Evolutionary conservation across 2,888 invertebrate species (phyloP), one percentile per base, ranked within the genome.

Genomic region (Cyrtodaria siliqua): DNA sequence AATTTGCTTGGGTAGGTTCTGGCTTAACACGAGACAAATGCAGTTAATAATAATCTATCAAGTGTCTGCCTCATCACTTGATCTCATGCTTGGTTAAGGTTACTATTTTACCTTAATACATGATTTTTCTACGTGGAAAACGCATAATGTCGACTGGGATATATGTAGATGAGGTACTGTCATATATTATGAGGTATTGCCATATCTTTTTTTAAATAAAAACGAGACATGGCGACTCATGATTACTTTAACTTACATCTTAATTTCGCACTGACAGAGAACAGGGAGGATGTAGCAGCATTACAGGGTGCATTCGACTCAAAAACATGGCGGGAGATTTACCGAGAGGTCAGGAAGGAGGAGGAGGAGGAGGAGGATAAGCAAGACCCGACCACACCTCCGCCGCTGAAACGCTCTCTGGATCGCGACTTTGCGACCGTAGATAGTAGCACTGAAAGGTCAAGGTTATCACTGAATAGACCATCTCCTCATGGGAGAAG

Each of bases 321-420:
- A 2, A 70, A 62, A 23, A 64, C 74, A 1, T 86, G 85, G 85
- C 49, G 81, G 9, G 85, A 86, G 59, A 84, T 86, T 38, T 86
- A 86, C 60, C 67, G 63, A 4, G 84, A 86, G 29, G 80, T 86
- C 16, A 53, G 85, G n/a, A 78, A 62, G 16, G 72, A 78, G 26
- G 77, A 72, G n/a, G 70, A 70, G 12, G 64, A 49, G 29, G 55
- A 64, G 6, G 47, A 53, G 26, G 77, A 80, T 2, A 66, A 74
- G 42, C 56, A 62, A 18, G 55, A 53, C 20, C 67, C 69, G 8
- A 53, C 78, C 24, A 59, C 70, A 18, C 52, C 76, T 44, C 62
- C 66, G 50, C 79, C 84, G 1, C 52, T 83, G 1, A 70, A 71
- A 18, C 71, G 79, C 4, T 76, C 82, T 20, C 60, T 82, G 4